These are phyloP conservation scores for Vanessa cardui DNA, from an alignment of 2,888 invertebrate genomes.

Conservation along the genomic window DNA sequence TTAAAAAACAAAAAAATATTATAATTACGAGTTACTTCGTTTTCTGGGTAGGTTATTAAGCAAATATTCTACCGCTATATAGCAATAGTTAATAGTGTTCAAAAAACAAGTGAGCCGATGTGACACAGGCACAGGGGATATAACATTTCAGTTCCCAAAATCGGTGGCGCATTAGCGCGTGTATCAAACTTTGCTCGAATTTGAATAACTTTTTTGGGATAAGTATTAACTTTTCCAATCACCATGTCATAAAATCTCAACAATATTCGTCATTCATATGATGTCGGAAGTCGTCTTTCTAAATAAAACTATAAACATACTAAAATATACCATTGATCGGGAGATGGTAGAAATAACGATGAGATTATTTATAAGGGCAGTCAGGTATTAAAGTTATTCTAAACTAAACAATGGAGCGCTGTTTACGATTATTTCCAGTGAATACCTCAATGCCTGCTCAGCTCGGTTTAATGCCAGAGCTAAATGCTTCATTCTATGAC, in stretches of 20 bases:
- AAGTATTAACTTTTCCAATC: not conserved
- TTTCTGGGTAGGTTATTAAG: no score
- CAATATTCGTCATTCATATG: no score
- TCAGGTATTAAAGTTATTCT: constrained; percentile 32
- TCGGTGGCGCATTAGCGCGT: no score
- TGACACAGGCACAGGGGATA: no score
- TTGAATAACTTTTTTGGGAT: not conserved
- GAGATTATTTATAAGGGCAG: constrained; percentile 3
- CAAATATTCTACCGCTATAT: no score
- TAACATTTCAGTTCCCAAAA: no score
- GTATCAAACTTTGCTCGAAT: no score
- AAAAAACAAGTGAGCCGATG: no score
- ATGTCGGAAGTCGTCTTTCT: no score
- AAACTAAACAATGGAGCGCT: constrained; percentile 25
- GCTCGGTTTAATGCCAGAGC: constrained; percentile 58
- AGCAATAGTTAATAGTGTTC: no score
- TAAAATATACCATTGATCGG: not conserved
- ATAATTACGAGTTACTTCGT: no score
- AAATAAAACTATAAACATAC: not conserved
- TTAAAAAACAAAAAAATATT: no score
- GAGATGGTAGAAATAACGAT: not conserved
- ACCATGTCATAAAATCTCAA: not conserved
- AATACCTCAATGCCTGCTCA: constrained; percentile 64
- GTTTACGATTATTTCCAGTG: constrained; percentile 34
- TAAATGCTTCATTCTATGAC: constrained; percentile 62